A percentile compares a stretch with the other conserved stretches of the same genome.
Conservation (phyloP, 2,888 invertebrate species). For the Anoplius nigerrimus region DNA sequence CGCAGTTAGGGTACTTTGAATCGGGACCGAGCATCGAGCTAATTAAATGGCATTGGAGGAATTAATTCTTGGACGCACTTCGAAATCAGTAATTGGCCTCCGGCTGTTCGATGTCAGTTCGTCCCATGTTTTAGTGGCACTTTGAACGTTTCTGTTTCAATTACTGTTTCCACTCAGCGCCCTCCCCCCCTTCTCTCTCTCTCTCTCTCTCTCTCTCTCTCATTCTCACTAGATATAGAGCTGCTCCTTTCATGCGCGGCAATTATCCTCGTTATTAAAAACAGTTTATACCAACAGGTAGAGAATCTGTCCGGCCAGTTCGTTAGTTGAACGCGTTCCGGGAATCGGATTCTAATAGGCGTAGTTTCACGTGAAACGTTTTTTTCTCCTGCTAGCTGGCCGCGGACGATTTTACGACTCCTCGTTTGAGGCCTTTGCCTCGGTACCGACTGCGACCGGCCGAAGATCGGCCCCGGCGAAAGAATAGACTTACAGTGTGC, state of each 20-base stretch:
- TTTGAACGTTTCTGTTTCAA: too few relatives aligned
- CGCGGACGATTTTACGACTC: conserved; percentile 54
- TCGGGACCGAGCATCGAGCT: too few relatives aligned
- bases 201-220: too few relatives aligned
- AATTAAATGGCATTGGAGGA: too few relatives aligned
- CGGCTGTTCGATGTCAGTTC: too few relatives aligned
- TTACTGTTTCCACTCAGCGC: too few relatives aligned
- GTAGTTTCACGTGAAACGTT: conserved; percentile 52
- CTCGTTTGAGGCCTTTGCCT: conserved; percentile 46
- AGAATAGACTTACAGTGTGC: conserved; percentile 28
- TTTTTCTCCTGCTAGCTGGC: conserved; percentile 22
- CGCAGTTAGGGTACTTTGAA: too few relatives aligned
- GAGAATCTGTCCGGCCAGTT: conserved; percentile 48
- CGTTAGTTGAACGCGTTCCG: conserved; percentile 53
- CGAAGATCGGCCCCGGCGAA: conserved; percentile 25
- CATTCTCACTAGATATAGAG: neutral
- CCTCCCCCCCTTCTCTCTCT: too few relatives aligned
- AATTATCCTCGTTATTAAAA: conserved; percentile 54
- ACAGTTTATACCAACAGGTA: conserved; percentile 45
- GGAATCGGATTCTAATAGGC: conserved; percentile 56
- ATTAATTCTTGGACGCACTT: too few relatives aligned
- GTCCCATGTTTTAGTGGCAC: too few relatives aligned
- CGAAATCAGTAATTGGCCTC: too few relatives aligned
- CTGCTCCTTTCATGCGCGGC: conserved; percentile 15
- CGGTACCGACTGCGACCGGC: conserved; percentile 44